Percentiles rank a stretch among this genome's conserved stretches.
Evolutionary conservation across 2,888 invertebrate species (phyloP).

Genomic region (Euclidia mi): DNA sequence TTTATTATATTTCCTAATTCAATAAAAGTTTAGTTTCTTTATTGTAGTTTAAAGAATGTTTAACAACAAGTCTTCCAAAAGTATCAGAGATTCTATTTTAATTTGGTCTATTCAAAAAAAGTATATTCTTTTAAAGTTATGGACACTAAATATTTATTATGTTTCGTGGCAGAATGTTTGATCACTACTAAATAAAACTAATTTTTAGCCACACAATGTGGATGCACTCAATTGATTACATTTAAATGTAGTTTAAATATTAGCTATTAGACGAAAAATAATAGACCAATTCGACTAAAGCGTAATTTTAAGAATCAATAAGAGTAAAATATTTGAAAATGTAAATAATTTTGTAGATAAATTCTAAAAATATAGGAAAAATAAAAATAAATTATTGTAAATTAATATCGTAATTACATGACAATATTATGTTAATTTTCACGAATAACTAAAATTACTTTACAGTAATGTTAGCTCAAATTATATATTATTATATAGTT

Average conservation of each 20-base stretch:
- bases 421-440: constrained; percentile 35
- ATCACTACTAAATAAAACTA: too few relatives aligned
- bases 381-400: constrained; percentile 30
- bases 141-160: too few relatives aligned
- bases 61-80: constrained; percentile 47
- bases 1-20: too few relatives aligned
- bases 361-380: constrained; percentile 16
- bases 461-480: neutral
- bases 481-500: neutral
- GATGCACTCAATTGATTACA: constrained; percentile 20
- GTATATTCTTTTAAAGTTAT: neutral
- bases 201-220: constrained; percentile 2
- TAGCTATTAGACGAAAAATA: constrained; percentile 44
- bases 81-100: constrained; percentile 6
- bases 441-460: neutral
- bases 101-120: too few relatives aligned
- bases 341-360: constrained; percentile 40
- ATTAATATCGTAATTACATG: constrained; percentile 32
- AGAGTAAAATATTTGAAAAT: constrained; percentile 30
- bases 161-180: too few relatives aligned
- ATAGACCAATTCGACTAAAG: constrained; percentile 59
- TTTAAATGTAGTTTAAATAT: constrained; percentile 28
- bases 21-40: neutral
- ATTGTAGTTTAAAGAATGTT: constrained; percentile 12
- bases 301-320: constrained; percentile 45